These are phyloP conservation scores for Tethya wilhelma DNA, from an alignment of 37 sponge, comb jelly and placozoan genomes.

Conservation along the genomic window DNA sequence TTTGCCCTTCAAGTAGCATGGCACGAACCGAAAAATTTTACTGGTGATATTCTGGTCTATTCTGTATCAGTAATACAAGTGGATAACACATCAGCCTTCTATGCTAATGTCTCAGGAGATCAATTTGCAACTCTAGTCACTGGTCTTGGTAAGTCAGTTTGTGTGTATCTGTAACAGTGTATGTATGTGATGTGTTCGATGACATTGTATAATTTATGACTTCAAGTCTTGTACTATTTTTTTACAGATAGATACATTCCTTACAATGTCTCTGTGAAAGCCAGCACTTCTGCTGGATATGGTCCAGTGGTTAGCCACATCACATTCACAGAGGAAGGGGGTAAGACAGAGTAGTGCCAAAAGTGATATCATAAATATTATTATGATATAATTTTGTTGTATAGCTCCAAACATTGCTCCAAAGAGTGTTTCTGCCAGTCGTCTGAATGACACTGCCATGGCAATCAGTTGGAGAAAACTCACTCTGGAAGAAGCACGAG, in stretches of 20 bases:
- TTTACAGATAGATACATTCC: background rate
- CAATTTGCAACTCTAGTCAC: background rate
- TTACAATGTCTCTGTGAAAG: background rate
- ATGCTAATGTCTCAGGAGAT: background rate
- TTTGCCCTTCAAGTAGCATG: background rate
- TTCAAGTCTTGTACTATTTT: background rate
- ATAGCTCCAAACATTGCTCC: constrained; percentile 3
- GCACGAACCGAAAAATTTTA: background rate
- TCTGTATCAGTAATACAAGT: background rate
- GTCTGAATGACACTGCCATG: constrained; percentile 2
- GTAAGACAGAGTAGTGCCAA: background rate
- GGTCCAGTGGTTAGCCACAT: background rate
- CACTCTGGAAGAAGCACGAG: constrained; percentile 5
- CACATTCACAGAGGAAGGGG: background rate
- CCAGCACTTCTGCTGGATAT: background rate
- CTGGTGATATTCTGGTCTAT: background rate
- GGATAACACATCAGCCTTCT: background rate
- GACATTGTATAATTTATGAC: no score
- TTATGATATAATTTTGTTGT: background rate
- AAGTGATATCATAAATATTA: background rate
- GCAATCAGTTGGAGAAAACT: background rate
- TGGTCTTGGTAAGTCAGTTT: background rate
- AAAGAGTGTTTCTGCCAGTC: background rate
- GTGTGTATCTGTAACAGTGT: no score
- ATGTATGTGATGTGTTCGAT: no score